Conservation (phyloP, 2,888 invertebrate genomes). For the Xiphydria camelus region DNA sequence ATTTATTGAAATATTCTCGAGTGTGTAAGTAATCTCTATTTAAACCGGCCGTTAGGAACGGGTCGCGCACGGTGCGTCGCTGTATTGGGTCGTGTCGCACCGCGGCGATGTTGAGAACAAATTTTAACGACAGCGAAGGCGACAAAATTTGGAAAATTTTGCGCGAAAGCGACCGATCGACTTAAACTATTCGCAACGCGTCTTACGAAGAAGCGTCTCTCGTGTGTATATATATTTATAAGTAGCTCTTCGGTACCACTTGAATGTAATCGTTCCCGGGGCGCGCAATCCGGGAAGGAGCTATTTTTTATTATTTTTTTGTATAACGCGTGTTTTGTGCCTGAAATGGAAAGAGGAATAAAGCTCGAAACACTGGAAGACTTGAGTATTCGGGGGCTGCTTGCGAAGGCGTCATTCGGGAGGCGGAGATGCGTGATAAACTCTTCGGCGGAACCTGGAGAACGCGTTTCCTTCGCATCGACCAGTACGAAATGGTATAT, state of each 20-base stretch:
- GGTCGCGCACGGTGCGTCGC: constrained; percentile 6
- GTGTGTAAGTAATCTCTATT: constrained; percentile 9
- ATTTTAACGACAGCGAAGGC: constrained; percentile 3
- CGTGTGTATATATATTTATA: constrained; percentile 19
- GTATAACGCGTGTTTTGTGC: constrained; percentile 36
- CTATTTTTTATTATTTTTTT: too few species aligned
- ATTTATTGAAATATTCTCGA: constrained; percentile 9
- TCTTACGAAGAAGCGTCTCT: constrained; percentile 6
- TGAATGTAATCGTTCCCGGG: constrained; percentile 1
- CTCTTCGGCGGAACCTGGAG: too few species aligned
- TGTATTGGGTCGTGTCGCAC: not conserved
- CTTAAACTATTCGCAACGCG: too few species aligned
- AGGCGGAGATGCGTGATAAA: too few species aligned
- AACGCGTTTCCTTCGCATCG: too few species aligned
- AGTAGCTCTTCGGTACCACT: not conserved
- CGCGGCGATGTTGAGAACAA: too few species aligned
- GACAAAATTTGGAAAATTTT: constrained; percentile 15
- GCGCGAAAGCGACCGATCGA: too few species aligned
- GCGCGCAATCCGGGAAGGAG: too few species aligned
- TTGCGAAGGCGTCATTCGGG: too few species aligned
- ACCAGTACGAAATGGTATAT: too few species aligned
- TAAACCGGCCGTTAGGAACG: constrained; percentile 12
- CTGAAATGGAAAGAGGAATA: constrained; percentile 12
- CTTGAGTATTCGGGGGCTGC: too few species aligned
- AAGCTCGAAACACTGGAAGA: too few species aligned